Percentiles rank a stretch among this genome's conserved stretches.
Conservation (phyloP, 1,140 invertebrate genomes). For the Tetramorium alpestre region DNA sequence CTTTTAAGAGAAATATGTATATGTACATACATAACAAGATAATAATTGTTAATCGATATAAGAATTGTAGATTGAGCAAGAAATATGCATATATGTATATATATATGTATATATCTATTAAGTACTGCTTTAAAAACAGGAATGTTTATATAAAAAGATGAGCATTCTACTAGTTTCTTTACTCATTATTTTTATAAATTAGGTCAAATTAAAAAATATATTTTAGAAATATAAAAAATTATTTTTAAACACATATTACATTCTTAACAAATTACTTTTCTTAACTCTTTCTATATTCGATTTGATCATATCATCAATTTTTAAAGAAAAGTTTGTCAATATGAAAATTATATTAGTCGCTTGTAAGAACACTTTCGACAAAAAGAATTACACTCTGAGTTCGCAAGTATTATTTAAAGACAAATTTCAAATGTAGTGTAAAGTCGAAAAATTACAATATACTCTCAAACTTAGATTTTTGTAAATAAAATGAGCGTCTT, state of each 20-base stretch:
- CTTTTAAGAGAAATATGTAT: background rate
- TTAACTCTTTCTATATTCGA: background rate
- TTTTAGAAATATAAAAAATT: background rate
- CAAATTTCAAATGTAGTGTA: background rate
- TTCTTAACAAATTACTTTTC: background rate
- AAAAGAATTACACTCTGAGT: background rate
- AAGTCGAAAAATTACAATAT: conserved; percentile 2
- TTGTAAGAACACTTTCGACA: background rate
- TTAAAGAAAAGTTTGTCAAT: background rate
- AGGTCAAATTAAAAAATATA: background rate
- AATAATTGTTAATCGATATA: background rate
- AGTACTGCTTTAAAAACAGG: background rate
- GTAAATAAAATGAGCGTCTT: background rate
- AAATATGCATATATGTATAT: background rate
- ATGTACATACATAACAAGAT: background rate
- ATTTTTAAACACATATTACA: background rate
- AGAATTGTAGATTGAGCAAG: conserved; percentile 5
- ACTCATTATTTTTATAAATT: background rate
- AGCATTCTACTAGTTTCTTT: background rate
- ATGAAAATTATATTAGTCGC: background rate
- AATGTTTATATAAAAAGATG: background rate
- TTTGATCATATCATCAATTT: background rate
- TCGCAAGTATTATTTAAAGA: background rate
- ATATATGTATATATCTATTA: background rate
- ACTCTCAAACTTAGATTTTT: background rate